phyloP scores from a whole-genome alignment of 2,113 vertebrate species.

The Dunckerocampus dactyliophorus region DNA sequence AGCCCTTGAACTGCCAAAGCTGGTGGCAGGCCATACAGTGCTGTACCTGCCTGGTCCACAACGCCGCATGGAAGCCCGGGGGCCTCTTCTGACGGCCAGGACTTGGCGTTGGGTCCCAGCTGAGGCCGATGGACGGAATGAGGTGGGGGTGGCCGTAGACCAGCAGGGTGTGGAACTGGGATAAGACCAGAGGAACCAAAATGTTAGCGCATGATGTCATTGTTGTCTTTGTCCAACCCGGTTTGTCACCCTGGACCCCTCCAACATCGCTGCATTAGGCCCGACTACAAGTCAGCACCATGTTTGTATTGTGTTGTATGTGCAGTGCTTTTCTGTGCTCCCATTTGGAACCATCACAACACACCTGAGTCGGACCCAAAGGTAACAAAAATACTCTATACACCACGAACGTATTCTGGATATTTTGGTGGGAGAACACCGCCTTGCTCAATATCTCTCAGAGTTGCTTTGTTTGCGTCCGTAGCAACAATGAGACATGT shows the following conservation, averaged over 20 bases:
- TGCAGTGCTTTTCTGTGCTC: constrained; percentile 55
- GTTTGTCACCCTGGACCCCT: neutral
- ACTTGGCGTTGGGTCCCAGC: constrained; percentile 7
- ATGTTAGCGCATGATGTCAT: constrained; percentile 46
- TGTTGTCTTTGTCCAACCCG: constrained; percentile 8
- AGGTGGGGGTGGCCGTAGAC: constrained; percentile 77
- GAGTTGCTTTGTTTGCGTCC: neutral
- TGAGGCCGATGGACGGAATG: constrained; percentile 51
- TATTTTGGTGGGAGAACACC: neutral
- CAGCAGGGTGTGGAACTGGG: constrained; percentile 82
- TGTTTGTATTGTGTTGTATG: constrained; percentile 45
- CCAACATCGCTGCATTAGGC: neutral
- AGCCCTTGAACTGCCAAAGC: constrained; percentile 94
- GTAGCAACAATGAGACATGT: constrained; percentile 55
- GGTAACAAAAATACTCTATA: neutral
- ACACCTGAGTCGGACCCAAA: constrained; percentile 9
- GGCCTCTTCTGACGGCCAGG: constrained; percentile 83
- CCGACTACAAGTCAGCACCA: neutral
- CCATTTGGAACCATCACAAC: constrained; percentile 14
- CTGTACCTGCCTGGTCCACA: constrained; percentile 95
- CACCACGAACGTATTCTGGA: neutral
- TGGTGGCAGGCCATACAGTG: constrained; percentile 99
- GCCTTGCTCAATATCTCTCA: neutral
- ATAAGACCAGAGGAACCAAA: constrained; percentile 33
- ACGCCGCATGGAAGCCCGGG: constrained; percentile 79